These are phyloP conservation scores for Disparrhopalites patrizii DNA, from an alignment of 2,888 invertebrate species.

Conservation along the genomic window DNA sequence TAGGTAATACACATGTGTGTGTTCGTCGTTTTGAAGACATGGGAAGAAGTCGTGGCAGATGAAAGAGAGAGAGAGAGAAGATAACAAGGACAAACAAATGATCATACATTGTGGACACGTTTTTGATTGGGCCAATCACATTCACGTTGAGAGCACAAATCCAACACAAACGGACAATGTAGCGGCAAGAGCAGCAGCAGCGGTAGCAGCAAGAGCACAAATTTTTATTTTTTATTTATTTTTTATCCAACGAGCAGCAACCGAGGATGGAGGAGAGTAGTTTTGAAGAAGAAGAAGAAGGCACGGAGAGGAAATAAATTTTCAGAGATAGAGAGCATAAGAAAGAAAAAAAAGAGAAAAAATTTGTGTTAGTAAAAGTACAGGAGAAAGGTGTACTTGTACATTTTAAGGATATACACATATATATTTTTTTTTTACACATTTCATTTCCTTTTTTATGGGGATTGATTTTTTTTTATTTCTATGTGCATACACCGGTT, in stretches of 20 bases:
- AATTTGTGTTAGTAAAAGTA: neutral
- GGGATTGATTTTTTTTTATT: no score
- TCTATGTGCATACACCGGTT: no score
- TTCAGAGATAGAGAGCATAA: neutral
- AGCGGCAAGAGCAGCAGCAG: no score
- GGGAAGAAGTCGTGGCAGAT: no score
- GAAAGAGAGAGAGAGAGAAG: constrained; percentile 9
- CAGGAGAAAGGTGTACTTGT: no score
- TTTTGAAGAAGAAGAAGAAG: neutral
- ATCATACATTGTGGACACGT: neutral
- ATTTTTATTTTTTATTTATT: neutral
- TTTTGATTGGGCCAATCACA: constrained; percentile 3
- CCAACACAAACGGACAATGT: neutral
- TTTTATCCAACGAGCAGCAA: no score
- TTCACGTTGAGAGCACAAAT: neutral
- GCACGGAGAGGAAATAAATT: neutral
- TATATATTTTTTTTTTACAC: no score
- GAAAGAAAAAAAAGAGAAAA: neutral
- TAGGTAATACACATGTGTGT: no score
- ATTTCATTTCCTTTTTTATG: no score
- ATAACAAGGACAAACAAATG: constrained; percentile 6
- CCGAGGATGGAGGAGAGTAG: neutral
- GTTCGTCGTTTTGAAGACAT: no score
- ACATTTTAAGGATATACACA: no score
- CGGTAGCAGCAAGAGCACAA: no score